phyloP scores from a whole-genome alignment of 2,888 invertebrate genomes.

The Epistrophe grossulariae region DNA sequence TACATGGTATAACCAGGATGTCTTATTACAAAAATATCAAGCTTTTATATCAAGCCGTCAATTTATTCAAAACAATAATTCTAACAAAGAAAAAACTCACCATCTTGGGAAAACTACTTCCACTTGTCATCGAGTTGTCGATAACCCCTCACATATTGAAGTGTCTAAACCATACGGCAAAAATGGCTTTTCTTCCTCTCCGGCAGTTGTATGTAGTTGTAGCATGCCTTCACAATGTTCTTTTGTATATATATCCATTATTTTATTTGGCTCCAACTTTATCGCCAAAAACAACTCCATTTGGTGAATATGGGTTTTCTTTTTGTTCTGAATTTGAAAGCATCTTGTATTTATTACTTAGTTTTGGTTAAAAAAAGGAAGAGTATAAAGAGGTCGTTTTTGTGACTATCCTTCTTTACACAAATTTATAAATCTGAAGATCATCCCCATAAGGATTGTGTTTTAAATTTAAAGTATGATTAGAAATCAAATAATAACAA shows the following conservation, averaged over 20 bases:
- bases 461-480: slow-evolving; percentile 66
- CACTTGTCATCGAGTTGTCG: slow-evolving; percentile 54
- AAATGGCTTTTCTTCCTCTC: slow-evolving; percentile 5
- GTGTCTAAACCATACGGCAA: slow-evolving; percentile 33
- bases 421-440: slow-evolving; percentile 4
- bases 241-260: slow-evolving; percentile 41
- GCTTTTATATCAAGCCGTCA: slow-evolving; percentile 6
- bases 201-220: not conserved
- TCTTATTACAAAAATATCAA: not conserved
- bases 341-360: slow-evolving; percentile 67
- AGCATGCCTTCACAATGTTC: slow-evolving; percentile 55
- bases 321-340: slow-evolving; percentile 39
- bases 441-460: slow-evolving; percentile 27
- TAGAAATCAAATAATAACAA: slow-evolving; percentile 64
- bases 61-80: slow-evolving; percentile 18
- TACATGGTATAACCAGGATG: not conserved
- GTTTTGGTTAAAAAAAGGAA: not conserved
- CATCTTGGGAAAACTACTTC: slow-evolving; percentile 56
- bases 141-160: slow-evolving; percentile 45
- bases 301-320: slow-evolving; percentile 34
- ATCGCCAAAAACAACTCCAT: slow-evolving; percentile 60
- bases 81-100: not conserved
- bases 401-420: not conserved
- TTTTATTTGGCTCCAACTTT: slow-evolving; percentile 55
- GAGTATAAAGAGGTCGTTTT: not conserved